A percentile compares a stretch with the other conserved stretches of the same genome.
Conservation (phyloP, 1,140 invertebrate genomes). For the Brachionus koreanus region DNA sequence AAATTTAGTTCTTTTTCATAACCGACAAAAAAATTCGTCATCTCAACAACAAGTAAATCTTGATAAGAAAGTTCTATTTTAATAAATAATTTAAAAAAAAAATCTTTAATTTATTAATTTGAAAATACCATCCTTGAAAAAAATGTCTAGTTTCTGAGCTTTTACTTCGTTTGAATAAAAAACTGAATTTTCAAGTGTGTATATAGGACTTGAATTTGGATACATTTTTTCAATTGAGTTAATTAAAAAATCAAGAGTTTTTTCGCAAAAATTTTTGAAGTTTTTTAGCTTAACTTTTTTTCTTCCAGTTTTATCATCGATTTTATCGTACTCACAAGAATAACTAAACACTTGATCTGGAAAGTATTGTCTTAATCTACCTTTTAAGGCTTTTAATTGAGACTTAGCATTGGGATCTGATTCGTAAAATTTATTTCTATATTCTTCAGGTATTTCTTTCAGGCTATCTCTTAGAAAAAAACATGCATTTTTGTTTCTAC, state of each 20-base stretch:
- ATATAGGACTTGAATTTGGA: slow-evolving; percentile 27
- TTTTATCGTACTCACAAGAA: slow-evolving; percentile 47
- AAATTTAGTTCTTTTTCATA: slow-evolving; percentile 47
- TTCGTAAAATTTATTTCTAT: slow-evolving; percentile 50
- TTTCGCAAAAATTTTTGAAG: slow-evolving; percentile 51
- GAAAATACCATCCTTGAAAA: slow-evolving; percentile 28
- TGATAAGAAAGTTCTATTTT: slow-evolving; percentile 48
- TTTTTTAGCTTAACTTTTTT: slow-evolving; percentile 50
- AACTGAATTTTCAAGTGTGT: neutral
- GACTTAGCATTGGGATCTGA: slow-evolving; percentile 46
- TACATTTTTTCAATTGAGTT: slow-evolving; percentile 49
- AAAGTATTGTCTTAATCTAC: slow-evolving; percentile 48
- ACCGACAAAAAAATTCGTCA: slow-evolving; percentile 49
- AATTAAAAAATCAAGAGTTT: slow-evolving; percentile 51
- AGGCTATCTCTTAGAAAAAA: slow-evolving; percentile 52
- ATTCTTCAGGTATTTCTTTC: slow-evolving; percentile 49
- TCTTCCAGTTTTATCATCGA: slow-evolving; percentile 47
- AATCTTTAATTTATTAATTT: neutral
- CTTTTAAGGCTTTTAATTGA: slow-evolving; percentile 52
- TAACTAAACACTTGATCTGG: slow-evolving; percentile 50
- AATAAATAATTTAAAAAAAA: neutral
- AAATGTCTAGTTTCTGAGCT: neutral
- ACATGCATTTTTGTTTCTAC: slow-evolving; percentile 52
- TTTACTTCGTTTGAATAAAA: slow-evolving; percentile 30
- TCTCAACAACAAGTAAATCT: slow-evolving; percentile 48